These are phyloP conservation scores for Catajapyx aquilonaris DNA, from an alignment of 1,140 invertebrate genomes.

Conservation along the genomic window DNA sequence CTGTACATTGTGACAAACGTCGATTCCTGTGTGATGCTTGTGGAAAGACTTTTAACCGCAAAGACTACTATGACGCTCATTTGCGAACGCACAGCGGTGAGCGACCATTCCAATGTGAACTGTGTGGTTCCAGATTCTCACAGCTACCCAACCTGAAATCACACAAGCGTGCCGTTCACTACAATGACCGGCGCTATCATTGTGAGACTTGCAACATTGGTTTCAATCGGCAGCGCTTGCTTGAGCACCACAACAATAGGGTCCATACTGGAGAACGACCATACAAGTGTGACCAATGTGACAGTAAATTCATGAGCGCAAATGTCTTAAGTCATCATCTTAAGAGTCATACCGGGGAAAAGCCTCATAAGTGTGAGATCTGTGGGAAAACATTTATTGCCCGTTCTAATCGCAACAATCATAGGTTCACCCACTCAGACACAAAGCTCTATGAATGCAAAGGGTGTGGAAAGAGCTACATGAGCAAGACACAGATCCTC, in stretches of 20 bases:
- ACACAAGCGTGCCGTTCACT: slow-evolving; percentile 7
- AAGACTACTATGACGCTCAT: slow-evolving; percentile 10
- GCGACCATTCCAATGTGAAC: slow-evolving; percentile 8
- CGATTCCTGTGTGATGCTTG: slow-evolving; percentile 11
- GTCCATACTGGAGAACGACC: slow-evolving; percentile 17
- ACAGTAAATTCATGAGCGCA: slow-evolving; percentile 14
- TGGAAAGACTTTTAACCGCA: slow-evolving; percentile 12
- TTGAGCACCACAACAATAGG: slow-evolving; percentile 14
- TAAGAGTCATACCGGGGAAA: slow-evolving; percentile 16
- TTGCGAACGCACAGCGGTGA: slow-evolving; percentile 9
- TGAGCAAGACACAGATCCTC: slow-evolving; percentile 13
- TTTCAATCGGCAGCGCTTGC: slow-evolving; percentile 15
- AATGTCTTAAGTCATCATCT: slow-evolving; percentile 16
- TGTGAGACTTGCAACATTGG: slow-evolving; percentile 12
- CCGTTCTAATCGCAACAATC: slow-evolving; percentile 15
- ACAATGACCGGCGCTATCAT: slow-evolving; percentile 13
- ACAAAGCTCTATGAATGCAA: slow-evolving; percentile 16
- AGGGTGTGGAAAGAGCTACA: slow-evolving; percentile 12
- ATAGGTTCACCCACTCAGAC: slow-evolving; percentile 15
- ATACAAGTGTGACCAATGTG: slow-evolving; percentile 15
- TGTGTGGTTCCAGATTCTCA: slow-evolving; percentile 7
- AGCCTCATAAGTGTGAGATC: too few species aligned
- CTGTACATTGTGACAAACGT: too few species aligned
- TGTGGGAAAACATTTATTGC: slow-evolving; percentile 15
- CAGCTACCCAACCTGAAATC: slow-evolving; percentile 3